Evolutionary conservation across 2,113 vertebrate genomes (phyloP), one percentile per base, ranked within the genome.

Genomic region (Nettapus auritus): DNA sequence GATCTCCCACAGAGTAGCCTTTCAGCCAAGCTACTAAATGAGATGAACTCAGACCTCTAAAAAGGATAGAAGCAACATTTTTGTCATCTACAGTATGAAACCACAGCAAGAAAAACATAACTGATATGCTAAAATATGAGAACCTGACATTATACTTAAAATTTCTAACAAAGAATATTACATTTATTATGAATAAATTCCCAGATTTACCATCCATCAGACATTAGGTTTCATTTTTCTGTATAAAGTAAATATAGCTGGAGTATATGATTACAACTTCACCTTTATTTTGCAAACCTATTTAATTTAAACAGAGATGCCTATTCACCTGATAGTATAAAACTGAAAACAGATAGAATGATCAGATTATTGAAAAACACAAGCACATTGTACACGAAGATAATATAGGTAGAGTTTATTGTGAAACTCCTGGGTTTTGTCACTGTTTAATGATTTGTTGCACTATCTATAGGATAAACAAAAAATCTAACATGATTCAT

Each of bases 401-500:
- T 40, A 84, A 90, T 69, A 94, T 68, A 97, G 95, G 96, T 96
- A 96, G 94, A 96, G 48, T 89, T 93, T 62, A 92, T 89, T 73
- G 85, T 82, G 69, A 94, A 92, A 94, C 86, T 36, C 92, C 94
- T 97, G 95, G 92, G 57, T 93, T 96, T 98, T 97, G 96, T 97
- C 98, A 96, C 96, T 98, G 97, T 97, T 97, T 97, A 98, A 98
- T 97, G 97, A 98, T 98, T 98, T 98, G 97, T 98, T 97, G 95
- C 97, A 96, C 97, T 98, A 97, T 98, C 98, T 98, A 98, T 97
- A 97, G 96, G 97, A 98, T 98, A 98, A 98, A 98, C 97, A 98
- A 98, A 98, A 98, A 98, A 98, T 98, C 97, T 97, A 97, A 96
- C 97, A 96, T 97, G 97, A 98, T 98, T 98, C 98, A 97, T 98